These are phyloP conservation scores for Lucilia sericata DNA, from an alignment of 1,140 invertebrate genomes.

Conservation along the genomic window DNA sequence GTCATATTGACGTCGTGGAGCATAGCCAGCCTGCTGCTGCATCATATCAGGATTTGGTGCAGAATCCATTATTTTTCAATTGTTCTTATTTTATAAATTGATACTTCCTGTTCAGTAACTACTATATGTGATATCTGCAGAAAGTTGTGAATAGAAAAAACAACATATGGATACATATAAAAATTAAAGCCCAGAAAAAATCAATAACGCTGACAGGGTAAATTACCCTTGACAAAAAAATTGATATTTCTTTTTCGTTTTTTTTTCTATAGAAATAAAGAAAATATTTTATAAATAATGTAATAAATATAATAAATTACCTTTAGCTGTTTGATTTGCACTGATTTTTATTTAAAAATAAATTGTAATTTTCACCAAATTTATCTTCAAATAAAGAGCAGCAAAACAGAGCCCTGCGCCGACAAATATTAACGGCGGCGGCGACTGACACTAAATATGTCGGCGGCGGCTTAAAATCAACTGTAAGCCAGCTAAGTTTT, in stretches of 20 bases:
- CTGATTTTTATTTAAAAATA: constrained; percentile 68
- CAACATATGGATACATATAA: constrained; percentile 27
- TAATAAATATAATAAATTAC: constrained; percentile 50
- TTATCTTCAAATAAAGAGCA: constrained; percentile 68
- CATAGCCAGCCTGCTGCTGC: constrained; percentile 56
- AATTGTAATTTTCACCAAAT: constrained; percentile 61
- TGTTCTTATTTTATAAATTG: constrained; percentile 27
- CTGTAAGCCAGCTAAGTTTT: too few species aligned
- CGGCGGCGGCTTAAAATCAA: too few species aligned
- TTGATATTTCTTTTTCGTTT: neutral
- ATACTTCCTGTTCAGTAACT: neutral
- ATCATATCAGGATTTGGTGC: constrained; percentile 45
- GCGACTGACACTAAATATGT: too few species aligned
- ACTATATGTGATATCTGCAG: neutral
- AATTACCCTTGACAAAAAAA: neutral
- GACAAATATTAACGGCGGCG: too few species aligned
- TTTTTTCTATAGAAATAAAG: neutral
- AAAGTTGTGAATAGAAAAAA: neutral
- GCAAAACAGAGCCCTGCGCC: too few species aligned
- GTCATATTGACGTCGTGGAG: constrained; percentile 63
- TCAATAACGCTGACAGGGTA: constrained; percentile 40
- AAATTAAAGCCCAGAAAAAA: constrained; percentile 34
- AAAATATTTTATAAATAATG: constrained; percentile 28
- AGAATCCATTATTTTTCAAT: constrained; percentile 40
- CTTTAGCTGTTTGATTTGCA: constrained; percentile 55